Percentiles rank a stretch among this genome's conserved stretches.
phyloP scores from a whole-genome alignment of 2,888 invertebrate genomes.

The Philopedon plagiatum region DNA sequence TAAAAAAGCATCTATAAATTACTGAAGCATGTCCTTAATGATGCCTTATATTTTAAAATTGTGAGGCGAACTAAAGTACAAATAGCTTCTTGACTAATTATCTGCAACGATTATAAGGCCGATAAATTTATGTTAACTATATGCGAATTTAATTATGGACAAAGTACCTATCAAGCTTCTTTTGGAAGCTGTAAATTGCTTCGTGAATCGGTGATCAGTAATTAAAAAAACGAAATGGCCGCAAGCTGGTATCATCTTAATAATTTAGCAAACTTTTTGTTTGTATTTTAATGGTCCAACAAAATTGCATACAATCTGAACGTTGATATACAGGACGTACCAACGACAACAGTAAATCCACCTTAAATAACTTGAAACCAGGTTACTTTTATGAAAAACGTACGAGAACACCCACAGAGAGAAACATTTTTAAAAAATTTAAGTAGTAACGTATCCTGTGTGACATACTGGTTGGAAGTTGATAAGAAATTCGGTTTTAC shows the following conservation, averaged over 20 bases:
- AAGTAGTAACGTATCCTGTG: too few species aligned
- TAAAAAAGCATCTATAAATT: too few species aligned
- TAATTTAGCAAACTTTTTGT: constrained; percentile 46
- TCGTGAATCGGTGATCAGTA: constrained; percentile 37
- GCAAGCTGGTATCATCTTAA: constrained; percentile 45
- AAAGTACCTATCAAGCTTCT: constrained; percentile 34
- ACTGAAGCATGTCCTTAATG: too few species aligned
- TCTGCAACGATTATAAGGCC: constrained; percentile 14
- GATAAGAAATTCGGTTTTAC: too few species aligned
- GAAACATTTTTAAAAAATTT: too few species aligned
- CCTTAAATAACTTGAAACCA: too few species aligned
- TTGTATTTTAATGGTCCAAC: constrained; percentile 46
- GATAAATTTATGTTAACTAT: constrained; percentile 36
- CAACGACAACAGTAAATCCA: too few species aligned
- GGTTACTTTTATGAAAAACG: too few species aligned
- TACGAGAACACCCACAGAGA: too few species aligned
- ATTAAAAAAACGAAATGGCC: constrained; percentile 33
- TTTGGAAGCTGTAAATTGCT: constrained; percentile 40
- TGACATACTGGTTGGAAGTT: too few species aligned
- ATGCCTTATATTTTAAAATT: neutral
- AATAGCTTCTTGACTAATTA: constrained; percentile 31
- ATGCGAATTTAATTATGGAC: constrained; percentile 36
- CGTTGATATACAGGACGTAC: too few species aligned
- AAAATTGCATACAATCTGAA: constrained; percentile 40
- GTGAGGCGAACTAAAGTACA: neutral